Conservation (phyloP, 2,797 vertebrate species). For the Sebastes matsubarae region DNA sequence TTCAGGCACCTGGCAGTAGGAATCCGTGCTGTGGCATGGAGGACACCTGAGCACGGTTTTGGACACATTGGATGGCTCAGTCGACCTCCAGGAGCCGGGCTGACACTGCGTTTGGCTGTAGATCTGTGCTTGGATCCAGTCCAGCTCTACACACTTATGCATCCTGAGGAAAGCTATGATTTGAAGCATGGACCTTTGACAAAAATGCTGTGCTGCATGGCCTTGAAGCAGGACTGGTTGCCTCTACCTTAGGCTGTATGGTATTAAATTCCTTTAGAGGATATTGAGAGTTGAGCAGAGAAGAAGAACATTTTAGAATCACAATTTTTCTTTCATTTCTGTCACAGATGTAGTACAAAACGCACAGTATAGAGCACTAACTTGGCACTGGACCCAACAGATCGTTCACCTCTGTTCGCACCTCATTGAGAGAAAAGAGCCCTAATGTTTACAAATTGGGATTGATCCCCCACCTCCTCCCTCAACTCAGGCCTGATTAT, state of each 20-base stretch:
- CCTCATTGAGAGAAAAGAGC: conserved; percentile 37
- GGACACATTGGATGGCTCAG: conserved; percentile 51
- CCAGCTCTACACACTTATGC: conserved; percentile 49
- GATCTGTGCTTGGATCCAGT: conserved; percentile 42
- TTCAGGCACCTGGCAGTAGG: conserved; percentile 41
- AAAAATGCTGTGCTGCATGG: conserved; percentile 60
- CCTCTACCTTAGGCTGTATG: conserved; percentile 41
- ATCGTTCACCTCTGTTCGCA: conserved; percentile 37
- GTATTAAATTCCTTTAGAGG: conserved; percentile 45
- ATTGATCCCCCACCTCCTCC: conserved; percentile 39
- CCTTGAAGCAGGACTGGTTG: conserved; percentile 51
- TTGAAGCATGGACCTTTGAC: conserved; percentile 60
- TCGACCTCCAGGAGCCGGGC: conserved; percentile 45
- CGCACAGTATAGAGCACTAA: conserved; percentile 56
- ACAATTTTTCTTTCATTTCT: background rate
- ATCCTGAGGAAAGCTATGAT: conserved; percentile 36
- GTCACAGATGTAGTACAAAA: conserved; percentile 37
- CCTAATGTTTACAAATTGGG: conserved; percentile 75
- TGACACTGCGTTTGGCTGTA: conserved; percentile 45
- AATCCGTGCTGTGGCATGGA: conserved; percentile 55
- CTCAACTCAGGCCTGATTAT: conserved; percentile 53
- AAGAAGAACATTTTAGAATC: conserved; percentile 14
- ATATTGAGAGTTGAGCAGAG: conserved; percentile 12
- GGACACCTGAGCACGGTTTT: conserved; percentile 64
- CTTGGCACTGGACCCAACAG: conserved; percentile 42